Evolutionary conservation across 2,797 vertebrate genomes (phyloP).

Genomic region (Mus minutoides): DNA sequence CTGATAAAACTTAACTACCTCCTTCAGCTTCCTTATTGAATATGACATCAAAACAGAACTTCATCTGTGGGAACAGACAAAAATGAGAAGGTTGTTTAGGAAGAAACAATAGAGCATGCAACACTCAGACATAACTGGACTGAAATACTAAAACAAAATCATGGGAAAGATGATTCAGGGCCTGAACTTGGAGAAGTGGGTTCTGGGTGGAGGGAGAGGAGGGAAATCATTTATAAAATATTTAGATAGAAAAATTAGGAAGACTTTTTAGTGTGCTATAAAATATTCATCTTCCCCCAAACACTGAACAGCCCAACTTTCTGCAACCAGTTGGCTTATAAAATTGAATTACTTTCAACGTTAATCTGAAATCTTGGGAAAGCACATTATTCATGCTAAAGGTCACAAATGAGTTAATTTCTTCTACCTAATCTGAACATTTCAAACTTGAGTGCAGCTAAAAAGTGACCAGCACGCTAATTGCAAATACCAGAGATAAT

Average conservation of each 20-base stretch:
- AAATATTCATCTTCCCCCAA: conserved; percentile 36
- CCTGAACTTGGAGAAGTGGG: not conserved
- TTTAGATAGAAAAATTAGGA: conserved; percentile 25
- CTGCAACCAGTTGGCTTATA: conserved; percentile 32
- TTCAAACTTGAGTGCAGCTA: conserved; percentile 62
- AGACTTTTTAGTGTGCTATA: not conserved
- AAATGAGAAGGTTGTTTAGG: not conserved
- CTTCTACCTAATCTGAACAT: conserved; percentile 52
- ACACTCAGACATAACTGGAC: not conserved
- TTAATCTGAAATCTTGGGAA: conserved; percentile 15
- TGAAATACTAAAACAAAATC: not conserved
- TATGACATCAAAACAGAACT: conserved; percentile 6
- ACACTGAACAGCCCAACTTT: not conserved
- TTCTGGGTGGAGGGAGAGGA: not conserved
- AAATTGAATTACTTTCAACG: conserved; percentile 50
- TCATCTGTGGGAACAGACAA: not conserved
- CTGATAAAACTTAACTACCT: not conserved
- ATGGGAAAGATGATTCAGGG: not conserved
- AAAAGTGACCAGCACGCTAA: conserved; percentile 62
- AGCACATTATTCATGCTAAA: conserved; percentile 63
- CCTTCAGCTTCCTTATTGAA: not conserved
- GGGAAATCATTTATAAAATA: conserved; percentile 3
- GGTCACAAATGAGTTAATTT: conserved; percentile 60
- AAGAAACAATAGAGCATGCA: not conserved
- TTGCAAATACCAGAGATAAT: conserved; percentile 75